Percentiles rank a stretch among this genome's conserved stretches.
Conservation (phyloP, 2,888 invertebrate genomes). For the Ophioninae sp. region DNA sequence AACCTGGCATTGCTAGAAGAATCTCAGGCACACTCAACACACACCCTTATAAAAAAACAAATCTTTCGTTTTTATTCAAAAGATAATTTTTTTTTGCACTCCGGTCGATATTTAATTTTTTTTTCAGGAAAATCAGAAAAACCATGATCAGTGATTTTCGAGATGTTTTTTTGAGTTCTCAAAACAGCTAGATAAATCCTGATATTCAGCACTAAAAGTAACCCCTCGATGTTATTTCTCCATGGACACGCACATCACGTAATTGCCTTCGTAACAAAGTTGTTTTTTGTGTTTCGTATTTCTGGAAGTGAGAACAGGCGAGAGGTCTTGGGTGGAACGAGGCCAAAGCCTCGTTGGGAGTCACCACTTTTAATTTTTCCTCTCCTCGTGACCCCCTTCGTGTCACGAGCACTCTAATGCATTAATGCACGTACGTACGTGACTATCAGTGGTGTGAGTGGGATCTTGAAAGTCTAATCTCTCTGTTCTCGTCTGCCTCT, state of each 20-base stretch:
- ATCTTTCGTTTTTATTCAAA: too few species aligned
- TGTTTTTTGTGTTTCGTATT: constrained; percentile 61
- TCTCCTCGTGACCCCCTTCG: constrained; percentile 55
- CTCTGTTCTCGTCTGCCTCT: neutral
- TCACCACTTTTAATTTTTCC: constrained; percentile 48
- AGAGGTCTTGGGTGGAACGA: neutral
- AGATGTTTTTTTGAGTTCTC: neutral
- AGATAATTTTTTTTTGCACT: too few species aligned
- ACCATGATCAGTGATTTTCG: too few species aligned
- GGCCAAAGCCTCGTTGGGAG: constrained; percentile 60
- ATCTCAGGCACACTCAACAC: neutral
- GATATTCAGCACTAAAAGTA: neutral
- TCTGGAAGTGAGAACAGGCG: constrained; percentile 4
- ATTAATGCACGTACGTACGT: constrained; percentile 43
- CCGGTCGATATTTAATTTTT: too few species aligned
- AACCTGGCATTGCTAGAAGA: constrained; percentile 48
- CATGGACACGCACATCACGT: neutral
- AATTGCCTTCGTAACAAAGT: constrained; percentile 43
- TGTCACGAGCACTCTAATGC: constrained; percentile 55
- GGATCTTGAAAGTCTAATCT: constrained; percentile 30
- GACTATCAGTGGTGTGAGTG: constrained; percentile 11
- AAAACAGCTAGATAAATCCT: neutral
- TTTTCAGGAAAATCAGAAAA: too few species aligned
- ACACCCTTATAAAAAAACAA: neutral
- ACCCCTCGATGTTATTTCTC: neutral